These are phyloP conservation scores for Hofmannophila pseudospretella DNA, from an alignment of 2,888 invertebrate species.

Conservation along the genomic window DNA sequence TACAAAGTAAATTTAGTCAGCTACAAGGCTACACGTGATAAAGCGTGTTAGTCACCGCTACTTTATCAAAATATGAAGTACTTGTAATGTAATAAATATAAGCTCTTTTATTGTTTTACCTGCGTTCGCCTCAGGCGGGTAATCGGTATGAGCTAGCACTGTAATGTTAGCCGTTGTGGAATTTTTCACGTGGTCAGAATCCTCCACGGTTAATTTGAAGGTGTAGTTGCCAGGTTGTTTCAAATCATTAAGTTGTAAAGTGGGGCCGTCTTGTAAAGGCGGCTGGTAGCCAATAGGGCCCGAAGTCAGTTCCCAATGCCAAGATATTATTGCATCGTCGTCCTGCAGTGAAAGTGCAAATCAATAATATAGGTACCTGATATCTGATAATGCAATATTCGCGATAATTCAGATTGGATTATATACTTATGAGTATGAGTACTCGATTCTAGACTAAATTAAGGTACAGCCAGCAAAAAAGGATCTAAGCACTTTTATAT, in stretches of 20 bases:
- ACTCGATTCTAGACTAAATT: too few species aligned
- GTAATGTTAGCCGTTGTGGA: slow-evolving; percentile 92
- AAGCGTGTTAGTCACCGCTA: too few species aligned
- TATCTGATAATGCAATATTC: neutral
- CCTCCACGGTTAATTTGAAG: slow-evolving; percentile 93
- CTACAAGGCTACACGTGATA: too few species aligned
- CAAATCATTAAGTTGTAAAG: slow-evolving; percentile 90
- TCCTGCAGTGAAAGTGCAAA: slow-evolving; percentile 53
- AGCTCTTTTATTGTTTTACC: too few species aligned
- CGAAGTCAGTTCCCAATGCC: slow-evolving; percentile 95
- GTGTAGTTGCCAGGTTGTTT: slow-evolving; percentile 93
- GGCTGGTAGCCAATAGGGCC: slow-evolving; percentile 93
- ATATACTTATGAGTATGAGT: too few species aligned
- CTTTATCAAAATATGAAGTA: too few species aligned
- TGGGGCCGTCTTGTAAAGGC: slow-evolving; percentile 86
- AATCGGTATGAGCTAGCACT: slow-evolving; percentile 93
- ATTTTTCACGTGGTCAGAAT: slow-evolving; percentile 92
- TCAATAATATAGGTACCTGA: neutral
- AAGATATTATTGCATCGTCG: slow-evolving; percentile 90
- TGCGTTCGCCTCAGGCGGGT: slow-evolving; percentile 97
- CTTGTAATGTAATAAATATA: too few species aligned
- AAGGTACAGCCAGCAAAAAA: too few species aligned
- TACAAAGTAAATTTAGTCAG: too few species aligned
- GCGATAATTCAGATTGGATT: too few species aligned
- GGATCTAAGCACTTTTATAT: too few species aligned